Evolutionary conservation across 2,888 invertebrate species (phyloP).

Genomic region (Limnephilus lunatus): DNA sequence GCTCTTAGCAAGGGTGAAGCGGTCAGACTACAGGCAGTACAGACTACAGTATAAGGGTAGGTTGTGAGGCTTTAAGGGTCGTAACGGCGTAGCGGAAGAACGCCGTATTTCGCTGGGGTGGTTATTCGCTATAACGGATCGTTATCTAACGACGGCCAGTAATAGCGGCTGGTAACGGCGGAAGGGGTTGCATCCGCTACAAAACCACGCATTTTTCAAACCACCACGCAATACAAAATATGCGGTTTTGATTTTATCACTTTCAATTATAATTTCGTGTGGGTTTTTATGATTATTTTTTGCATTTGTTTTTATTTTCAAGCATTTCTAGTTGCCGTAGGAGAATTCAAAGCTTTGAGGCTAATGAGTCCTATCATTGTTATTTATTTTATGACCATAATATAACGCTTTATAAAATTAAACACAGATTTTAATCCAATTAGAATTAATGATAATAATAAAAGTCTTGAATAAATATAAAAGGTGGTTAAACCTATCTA

Average conservation of each 20-base stretch:
- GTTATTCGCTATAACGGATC: conserved; percentile 40
- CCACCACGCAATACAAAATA: background rate
- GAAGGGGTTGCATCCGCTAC: conserved; percentile 24
- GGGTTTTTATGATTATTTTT: background rate
- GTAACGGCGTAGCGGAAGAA: conserved; percentile 5
- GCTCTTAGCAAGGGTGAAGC: background rate
- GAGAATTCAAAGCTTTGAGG: background rate
- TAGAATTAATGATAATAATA: no score
- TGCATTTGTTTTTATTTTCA: background rate
- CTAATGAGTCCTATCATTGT: background rate
- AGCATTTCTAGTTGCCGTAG: background rate
- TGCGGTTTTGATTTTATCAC: background rate
- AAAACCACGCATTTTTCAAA: background rate
- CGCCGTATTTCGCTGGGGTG: conserved; percentile 22
- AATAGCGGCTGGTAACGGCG: conserved; percentile 8
- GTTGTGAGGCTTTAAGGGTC: background rate
- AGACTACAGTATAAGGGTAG: background rate
- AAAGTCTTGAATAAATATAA: no score
- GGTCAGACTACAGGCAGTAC: background rate
- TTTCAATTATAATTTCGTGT: background rate
- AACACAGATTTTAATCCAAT: no score
- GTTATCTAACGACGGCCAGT: conserved; percentile 28
- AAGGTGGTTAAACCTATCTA: no score
- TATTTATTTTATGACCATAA: background rate
- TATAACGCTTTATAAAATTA: no score